Base-by-base conservation (phyloP, 2,888 invertebrate species). In the Idaea dimidiata region DNA sequence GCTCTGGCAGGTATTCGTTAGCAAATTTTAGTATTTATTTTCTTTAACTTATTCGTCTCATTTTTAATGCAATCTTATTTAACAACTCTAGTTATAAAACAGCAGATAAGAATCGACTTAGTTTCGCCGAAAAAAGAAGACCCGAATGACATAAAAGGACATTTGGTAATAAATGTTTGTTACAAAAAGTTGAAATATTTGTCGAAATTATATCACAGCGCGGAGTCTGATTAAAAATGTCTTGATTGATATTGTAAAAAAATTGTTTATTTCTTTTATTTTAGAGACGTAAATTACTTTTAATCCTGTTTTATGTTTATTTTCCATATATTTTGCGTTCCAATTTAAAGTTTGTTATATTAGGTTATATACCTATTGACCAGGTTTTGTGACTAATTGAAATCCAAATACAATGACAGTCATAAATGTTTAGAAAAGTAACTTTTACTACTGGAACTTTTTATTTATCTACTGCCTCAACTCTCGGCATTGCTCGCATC, bases 111-210 rank as follows among this genome's bases (percentile, higher is more conserved):
- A 43, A 43, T 43, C 10, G 10, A 43, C 14, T 43, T 43, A 43
- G 43, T 43, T 43, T 43, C 14, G 55, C 59, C n/a, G 60, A 65
- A 62, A 62, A 62, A 65, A 62, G 65, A 62, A 62, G 65, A 65
- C 43, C 43, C 60, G 43, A 43, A 43, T 61, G 18, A 54, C 57
- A 14, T 43, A 43, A n/a, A 33, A 64, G 54, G 62, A 60, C 62
- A 16, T 54, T 55, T 33, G 60, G 59, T 62, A 60, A 54, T 62
- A 59, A 62, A 59, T 61, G 16, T 54, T 57, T 57, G 7, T 57
- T 17, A 57, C 24, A 60, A 59, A 58, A 56, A 55, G 32, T n/a
- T 16, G 7, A 16, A 43, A 17, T 59, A 59, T 61, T 58, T 18
- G 56, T 56, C 7, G 57, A 64, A 61, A 61, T 64, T 43, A 43